Conservation (phyloP, 2,797 vertebrate species). For the Melanotaenia boesemani region DNA sequence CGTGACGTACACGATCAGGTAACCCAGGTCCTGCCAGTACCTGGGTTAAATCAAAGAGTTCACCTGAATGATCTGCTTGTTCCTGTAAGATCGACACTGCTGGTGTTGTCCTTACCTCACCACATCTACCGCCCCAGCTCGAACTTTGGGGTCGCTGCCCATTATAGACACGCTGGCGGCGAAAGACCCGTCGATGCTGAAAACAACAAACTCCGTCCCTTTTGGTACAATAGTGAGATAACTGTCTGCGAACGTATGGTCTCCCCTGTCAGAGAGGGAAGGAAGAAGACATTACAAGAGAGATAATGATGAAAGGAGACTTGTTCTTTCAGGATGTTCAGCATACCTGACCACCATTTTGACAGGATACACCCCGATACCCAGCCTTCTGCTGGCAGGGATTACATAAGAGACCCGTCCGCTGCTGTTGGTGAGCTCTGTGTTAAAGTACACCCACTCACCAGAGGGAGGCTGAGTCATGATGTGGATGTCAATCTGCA, state of each 20-base stretch:
- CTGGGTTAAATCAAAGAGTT: slow-evolving; percentile 64
- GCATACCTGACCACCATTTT: slow-evolving; percentile 97
- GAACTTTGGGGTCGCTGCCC: slow-evolving; percentile 98
- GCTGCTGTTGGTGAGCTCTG: slow-evolving; percentile 94
- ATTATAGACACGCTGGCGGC: slow-evolving; percentile 98
- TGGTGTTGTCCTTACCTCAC: slow-evolving; percentile 85
- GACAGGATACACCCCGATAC: slow-evolving; percentile 94
- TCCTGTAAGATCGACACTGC: not conserved
- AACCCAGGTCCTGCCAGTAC: slow-evolving; percentile 98
- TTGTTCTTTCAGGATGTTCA: too few species aligned
- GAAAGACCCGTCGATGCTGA: slow-evolving; percentile 98
- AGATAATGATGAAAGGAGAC: too few species aligned
- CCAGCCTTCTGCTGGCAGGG: slow-evolving; percentile 88
- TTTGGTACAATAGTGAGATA: slow-evolving; percentile 92
- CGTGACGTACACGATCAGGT: slow-evolving; percentile 97
- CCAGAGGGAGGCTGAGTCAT: slow-evolving; percentile 96
- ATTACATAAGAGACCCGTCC: slow-evolving; percentile 91
- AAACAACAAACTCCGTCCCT: slow-evolving; percentile 95
- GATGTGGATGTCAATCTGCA: slow-evolving; percentile 95
- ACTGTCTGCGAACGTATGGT: slow-evolving; percentile 96
- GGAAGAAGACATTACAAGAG: not conserved
- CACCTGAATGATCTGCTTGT: not conserved
- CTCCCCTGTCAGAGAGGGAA: slow-evolving; percentile 82
- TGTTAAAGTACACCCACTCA: slow-evolving; percentile 95
- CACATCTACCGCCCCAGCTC: slow-evolving; percentile 95